Evolutionary conservation across 2,888 invertebrate genomes (phyloP), one percentile per base, ranked within the genome.

Genomic region (Lasioglossum malachurum): DNA sequence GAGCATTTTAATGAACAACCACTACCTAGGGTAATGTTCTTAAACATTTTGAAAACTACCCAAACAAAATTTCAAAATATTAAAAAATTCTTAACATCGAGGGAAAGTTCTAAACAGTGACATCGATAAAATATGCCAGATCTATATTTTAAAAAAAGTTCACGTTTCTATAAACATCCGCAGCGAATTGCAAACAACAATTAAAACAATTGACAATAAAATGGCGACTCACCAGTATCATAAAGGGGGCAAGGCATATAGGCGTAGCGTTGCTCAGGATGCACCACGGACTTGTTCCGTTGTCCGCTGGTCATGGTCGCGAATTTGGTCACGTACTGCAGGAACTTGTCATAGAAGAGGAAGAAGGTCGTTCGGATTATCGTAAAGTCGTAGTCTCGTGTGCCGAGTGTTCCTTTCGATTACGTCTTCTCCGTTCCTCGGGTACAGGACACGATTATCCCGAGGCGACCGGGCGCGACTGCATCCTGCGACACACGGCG

Each of bases 201-300:
- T n/a, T 2, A 19, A n/a, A 38, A 10, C 4, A n/a, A 19, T 27
- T 27, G 0, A 71, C 19, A 78, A 74, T 4, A 19, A 27, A 19
- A 53, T 23, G 23, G 0, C 0, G 41, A 90, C 94, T 94, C 80
- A 94, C 94, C 93, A 38, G 92, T 91, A 64, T 94, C 94, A 83
- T 94, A 92, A 4, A 94, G 81, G 31, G 95, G 95, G 79, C 95
- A 95, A 5, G 95, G 94, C 92, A 93, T 93, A 83, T 95, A 95
- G 38, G 92, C 91, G 86, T 94, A 95, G 3, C 93, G 91, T 79
- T 94, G 93, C 77, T 92, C 92, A 4, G 93, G 91, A 75, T 93
- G 91, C 23, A 92, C 91, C 75, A 92, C 92, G 82, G 91, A 92
- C 83, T 92, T 94, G 85, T 92, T 93, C 81, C 92, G 94, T 80